Evolutionary conservation across 2,797 vertebrate genomes (phyloP), one percentile per base, ranked within the genome.

Genomic region (Pangasius krempfi): DNA sequence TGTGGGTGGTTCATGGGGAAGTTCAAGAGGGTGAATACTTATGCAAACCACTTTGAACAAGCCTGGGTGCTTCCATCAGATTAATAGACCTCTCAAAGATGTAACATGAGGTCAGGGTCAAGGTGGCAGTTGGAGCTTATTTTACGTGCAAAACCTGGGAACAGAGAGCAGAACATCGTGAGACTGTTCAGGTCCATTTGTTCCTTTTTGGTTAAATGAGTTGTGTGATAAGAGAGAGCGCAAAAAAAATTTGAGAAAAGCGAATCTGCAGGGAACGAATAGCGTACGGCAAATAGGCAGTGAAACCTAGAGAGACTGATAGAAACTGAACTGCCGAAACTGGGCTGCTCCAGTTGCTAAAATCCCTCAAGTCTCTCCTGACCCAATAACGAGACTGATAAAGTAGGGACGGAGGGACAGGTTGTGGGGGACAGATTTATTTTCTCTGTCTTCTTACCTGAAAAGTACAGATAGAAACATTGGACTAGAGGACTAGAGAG

Each of bases 281-380:
- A 33, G 64, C 9, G 52, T 52, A 72, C 78, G 84, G 89, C 84
- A 75, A 68, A 54, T 72, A 87, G 82, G 84, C 86, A 80, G 40
- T 58, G 83, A 89, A 86, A 84, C 79, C 82, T 75, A 68, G 82
- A 86, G 81, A 89, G 72, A 66, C 72, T 83, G 86, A 82, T 54
- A 78, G 78, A 70, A 22, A 78, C 88, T 81, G 75, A 82, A 86
- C 75, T 87, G 90, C 91, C 92, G 81, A 90, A 96, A 94, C 91
- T 92, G 93, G 93, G 93, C 93, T 94, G 94, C 90, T 94, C 95
- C 90, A 95, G 87, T 94, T 96, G 88, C 66, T 33, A 54, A 86
- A 81, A 84, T 93, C 93, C 91, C 93, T 83, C 64, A 92, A 90
- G 93, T 86, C 44, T 89, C 83, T 70, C 54, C 82, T 92, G 92